Conservation (phyloP, 1,140 invertebrate genomes). For the Drosophila repletoides region DNA sequence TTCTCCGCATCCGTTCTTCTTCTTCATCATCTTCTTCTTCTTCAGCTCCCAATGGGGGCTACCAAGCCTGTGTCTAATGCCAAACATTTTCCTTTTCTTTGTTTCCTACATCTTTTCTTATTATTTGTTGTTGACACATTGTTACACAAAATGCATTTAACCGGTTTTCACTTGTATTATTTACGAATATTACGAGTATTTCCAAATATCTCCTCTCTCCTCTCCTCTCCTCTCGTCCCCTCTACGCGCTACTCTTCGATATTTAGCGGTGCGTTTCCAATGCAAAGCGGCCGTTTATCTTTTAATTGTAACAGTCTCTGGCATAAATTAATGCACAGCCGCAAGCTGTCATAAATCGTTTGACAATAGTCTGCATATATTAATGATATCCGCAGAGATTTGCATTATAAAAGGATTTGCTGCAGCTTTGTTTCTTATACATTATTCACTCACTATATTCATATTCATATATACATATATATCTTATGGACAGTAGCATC, state of each 20-base stretch:
- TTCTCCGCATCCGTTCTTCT: constrained; percentile 12
- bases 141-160: constrained; percentile 79
- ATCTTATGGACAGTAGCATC: constrained; percentile 31
- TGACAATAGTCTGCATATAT: constrained; percentile 55
- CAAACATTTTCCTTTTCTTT: constrained; percentile 30
- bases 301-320: constrained; percentile 77
- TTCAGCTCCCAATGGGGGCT: constrained; percentile 7
- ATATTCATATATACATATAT: background rate
- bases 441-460: background rate
- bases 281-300: constrained; percentile 76
- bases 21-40: constrained; percentile 34
- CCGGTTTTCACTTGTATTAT: constrained; percentile 51
- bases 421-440: constrained; percentile 4
- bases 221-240: background rate
- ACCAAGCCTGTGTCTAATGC: constrained; percentile 16
- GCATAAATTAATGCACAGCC: constrained; percentile 61
- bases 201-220: background rate
- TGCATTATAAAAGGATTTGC: constrained; percentile 71
- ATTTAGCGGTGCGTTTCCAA: constrained; percentile 74
- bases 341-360: constrained; percentile 64
- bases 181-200: constrained; percentile 7
- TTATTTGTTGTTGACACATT: constrained; percentile 76
- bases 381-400: constrained; percentile 55
- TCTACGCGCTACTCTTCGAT: constrained; percentile 2
- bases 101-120: constrained; percentile 29